phyloP scores from a whole-genome alignment of 2,797 vertebrate genomes.

The Urocyon cinereoargenteus region DNA sequence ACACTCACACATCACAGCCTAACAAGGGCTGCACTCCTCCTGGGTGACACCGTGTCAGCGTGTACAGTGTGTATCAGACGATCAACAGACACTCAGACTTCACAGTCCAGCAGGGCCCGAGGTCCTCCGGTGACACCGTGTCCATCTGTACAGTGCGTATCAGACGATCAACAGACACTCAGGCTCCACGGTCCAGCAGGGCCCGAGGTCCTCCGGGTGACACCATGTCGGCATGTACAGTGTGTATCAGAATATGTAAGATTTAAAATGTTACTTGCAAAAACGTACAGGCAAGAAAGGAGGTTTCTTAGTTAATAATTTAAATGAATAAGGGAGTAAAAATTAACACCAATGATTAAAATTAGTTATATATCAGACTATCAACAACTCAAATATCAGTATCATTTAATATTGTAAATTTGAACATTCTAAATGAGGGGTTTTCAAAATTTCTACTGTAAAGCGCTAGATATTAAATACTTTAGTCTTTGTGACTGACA shows the following conservation, averaged over 20 bases:
- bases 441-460: not conserved
- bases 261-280: not conserved
- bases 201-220: not conserved
- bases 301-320: not conserved
- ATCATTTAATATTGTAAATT: not conserved
- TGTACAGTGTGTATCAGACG: not conserved
- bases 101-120: not conserved
- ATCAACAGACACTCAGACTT: too few species aligned
- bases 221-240: not conserved
- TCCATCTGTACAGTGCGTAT: not conserved
- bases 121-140: not conserved
- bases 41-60: not conserved
- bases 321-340: not conserved
- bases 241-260: not conserved
- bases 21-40: not conserved
- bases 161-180: not conserved
- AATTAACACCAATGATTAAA: not conserved
- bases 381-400: not conserved
- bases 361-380: not conserved
- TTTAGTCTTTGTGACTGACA: not conserved
- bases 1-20: not conserved
- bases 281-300: not conserved
- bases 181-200: not conserved
- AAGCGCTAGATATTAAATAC: not conserved
- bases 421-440: not conserved